A percentile compares a stretch with the other conserved stretches of the same genome.
Evolutionary conservation across 2,888 invertebrate genomes (phyloP).

Genomic region (Drosophila peninsularis): DNA sequence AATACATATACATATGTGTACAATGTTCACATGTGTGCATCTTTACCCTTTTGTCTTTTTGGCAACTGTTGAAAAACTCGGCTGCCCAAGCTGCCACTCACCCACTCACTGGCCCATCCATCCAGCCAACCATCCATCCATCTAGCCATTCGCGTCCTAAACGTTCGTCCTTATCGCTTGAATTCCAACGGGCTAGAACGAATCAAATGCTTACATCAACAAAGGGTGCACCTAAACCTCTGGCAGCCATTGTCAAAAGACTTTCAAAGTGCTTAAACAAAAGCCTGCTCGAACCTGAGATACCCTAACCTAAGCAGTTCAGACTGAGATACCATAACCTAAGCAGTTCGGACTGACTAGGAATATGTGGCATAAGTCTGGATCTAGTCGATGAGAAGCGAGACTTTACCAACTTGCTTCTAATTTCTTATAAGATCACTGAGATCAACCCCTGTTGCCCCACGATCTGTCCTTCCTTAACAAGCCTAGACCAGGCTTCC

Average conservation of each 20-base stretch:
- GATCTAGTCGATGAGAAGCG: not conserved
- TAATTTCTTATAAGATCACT: not conserved
- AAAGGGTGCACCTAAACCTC: conserved; percentile 53
- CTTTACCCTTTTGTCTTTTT: conserved; percentile 46
- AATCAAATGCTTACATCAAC: conserved; percentile 63
- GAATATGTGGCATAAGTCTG: not conserved
- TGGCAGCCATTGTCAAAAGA: conserved; percentile 59
- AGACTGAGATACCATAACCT: conserved; percentile 21
- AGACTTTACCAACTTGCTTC: no score
- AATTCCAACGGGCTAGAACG: conserved; percentile 61
- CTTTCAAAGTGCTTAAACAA: conserved; percentile 38
- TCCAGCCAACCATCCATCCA: conserved; percentile 14
- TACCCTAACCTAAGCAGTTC: conserved; percentile 33
- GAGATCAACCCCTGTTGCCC: not conserved
- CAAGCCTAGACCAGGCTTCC: not conserved
- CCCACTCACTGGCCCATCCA: conserved; percentile 16
- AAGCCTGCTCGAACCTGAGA: conserved; percentile 12
- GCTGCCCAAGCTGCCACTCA: conserved; percentile 7
- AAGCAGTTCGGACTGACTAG: no score
- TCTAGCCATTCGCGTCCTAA: conserved; percentile 40
- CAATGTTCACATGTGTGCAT: not conserved
- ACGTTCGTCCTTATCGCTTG: conserved; percentile 55
- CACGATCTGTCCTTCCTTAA: not conserved
- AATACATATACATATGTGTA: not conserved
- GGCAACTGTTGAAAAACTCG: conserved; percentile 41